Evolutionary conservation across 64 coral and sea anemone genomes (phyloP).

Genomic region (Stylophora pistillata): DNA sequence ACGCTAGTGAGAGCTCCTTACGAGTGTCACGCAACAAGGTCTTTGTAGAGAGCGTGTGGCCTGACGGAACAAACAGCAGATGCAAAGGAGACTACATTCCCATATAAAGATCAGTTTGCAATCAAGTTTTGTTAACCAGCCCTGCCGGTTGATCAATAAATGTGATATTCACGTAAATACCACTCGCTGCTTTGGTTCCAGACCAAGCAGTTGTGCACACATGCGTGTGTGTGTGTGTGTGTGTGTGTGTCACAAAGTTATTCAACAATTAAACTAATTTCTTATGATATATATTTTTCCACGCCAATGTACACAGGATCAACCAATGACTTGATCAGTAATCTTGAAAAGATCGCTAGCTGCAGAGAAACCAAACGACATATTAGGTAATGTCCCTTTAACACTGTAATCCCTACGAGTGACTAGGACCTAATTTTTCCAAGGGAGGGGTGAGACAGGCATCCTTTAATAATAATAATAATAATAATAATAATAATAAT

Average conservation of each 20-base stretch:
- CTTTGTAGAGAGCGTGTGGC: no score
- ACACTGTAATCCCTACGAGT: no score
- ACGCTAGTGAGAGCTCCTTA: no score
- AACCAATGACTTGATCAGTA: not conserved
- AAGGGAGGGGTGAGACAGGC: not conserved
- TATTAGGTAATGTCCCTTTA: no score
- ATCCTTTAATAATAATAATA: no score
- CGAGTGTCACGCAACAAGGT: no score
- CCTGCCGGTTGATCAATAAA: slow-evolving; percentile 25
- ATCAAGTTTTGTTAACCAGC: not conserved
- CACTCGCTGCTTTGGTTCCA: slow-evolving; percentile 20
- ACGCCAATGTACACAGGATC: not conserved
- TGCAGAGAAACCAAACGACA: not conserved
- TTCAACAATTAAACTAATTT: not conserved
- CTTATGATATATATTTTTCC: not conserved
- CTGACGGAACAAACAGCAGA: no score
- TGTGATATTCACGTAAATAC: not conserved
- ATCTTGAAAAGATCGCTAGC: not conserved
- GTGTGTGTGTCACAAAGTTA: not conserved
- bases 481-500: no score
- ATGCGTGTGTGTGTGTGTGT: not conserved
- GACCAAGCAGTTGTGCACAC: not conserved
- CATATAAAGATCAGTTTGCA: not conserved
- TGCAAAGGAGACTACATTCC: not conserved
- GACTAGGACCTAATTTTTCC: not conserved